Evolutionary conservation across 1,140 invertebrate species (phyloP).

Genomic region (Chlorops oryzae): DNA sequence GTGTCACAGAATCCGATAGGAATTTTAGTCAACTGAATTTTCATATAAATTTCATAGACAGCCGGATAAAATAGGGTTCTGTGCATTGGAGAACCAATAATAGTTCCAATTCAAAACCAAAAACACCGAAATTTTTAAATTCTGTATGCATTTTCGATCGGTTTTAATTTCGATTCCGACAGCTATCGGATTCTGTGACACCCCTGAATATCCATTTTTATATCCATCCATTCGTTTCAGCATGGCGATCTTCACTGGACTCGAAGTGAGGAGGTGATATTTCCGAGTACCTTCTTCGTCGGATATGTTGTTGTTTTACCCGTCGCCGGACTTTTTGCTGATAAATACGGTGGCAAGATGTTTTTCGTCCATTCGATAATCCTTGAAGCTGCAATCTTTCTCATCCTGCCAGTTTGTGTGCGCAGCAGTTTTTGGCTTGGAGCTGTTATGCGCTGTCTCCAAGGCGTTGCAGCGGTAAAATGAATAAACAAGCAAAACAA

Average conservation of each 20-base stretch:
- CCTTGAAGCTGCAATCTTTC: conserved; percentile 20
- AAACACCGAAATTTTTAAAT: too few species aligned
- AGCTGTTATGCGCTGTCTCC: conserved; percentile 19
- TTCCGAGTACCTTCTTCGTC: conserved; percentile 34
- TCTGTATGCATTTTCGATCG: too few species aligned
- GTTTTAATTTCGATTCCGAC: too few species aligned
- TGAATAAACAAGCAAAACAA: too few species aligned
- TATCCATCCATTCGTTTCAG: conserved; percentile 18
- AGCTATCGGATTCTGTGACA: too few species aligned
- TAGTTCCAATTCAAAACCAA: too few species aligned
- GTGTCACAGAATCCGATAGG: too few species aligned
- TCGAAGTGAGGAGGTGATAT: conserved; percentile 26
- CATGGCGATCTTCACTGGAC: conserved; percentile 29
- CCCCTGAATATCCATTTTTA: neutral
- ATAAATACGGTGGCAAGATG: conserved; percentile 33
- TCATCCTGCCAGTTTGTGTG: conserved; percentile 30
- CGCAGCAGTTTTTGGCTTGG: conserved; percentile 21
- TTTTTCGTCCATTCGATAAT: conserved; percentile 30
- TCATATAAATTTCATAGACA: too few species aligned
- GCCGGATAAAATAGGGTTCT: too few species aligned
- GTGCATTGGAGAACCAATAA: too few species aligned
- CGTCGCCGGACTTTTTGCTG: conserved; percentile 29
- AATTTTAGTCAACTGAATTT: too few species aligned
- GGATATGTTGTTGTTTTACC: conserved; percentile 32
- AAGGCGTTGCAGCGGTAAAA: conserved; percentile 32